Evolutionary conservation across 2,888 invertebrate genomes (phyloP).

Genomic region (Aromia moschata): DNA sequence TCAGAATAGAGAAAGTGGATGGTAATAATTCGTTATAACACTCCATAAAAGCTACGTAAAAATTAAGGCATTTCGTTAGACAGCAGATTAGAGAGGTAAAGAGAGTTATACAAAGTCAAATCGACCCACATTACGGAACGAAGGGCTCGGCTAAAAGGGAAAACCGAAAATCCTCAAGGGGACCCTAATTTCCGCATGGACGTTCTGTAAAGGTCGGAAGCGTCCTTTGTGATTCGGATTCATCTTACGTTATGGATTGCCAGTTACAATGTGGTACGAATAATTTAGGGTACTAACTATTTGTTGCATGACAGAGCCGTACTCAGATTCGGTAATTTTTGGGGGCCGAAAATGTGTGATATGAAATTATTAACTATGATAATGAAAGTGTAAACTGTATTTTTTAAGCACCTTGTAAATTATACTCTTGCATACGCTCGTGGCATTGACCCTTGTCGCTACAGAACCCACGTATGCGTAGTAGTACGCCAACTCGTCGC

Average conservation of each 20-base stretch:
- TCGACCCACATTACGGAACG: constrained; percentile 17
- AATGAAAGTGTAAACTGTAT: too few species aligned
- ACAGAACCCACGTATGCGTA: too few species aligned
- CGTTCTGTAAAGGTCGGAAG: constrained; percentile 5
- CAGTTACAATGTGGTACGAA: neutral
- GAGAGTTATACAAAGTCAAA: constrained; percentile 18
- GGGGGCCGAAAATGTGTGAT: too few species aligned
- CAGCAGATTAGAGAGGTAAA: constrained; percentile 17
- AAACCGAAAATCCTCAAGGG: constrained; percentile 18
- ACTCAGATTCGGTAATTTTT: too few species aligned
- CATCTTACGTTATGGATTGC: neutral
- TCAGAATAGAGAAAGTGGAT: too few species aligned
- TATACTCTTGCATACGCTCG: too few species aligned
- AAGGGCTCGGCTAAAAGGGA: constrained; percentile 18
- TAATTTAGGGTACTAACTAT: neutral
- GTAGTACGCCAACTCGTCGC: too few species aligned
- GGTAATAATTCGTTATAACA: too few species aligned
- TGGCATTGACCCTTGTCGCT: too few species aligned
- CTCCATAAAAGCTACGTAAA: neutral
- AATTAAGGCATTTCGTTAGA: constrained; percentile 6
- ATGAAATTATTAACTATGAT: too few species aligned
- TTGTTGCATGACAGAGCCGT: neutral
- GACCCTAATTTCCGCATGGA: constrained; percentile 14
- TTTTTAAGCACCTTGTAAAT: too few species aligned
- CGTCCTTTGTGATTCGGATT: constrained; percentile 3